Base-by-base conservation (phyloP, 2,113 vertebrate species). In the Syngnathus floridae region DNA sequence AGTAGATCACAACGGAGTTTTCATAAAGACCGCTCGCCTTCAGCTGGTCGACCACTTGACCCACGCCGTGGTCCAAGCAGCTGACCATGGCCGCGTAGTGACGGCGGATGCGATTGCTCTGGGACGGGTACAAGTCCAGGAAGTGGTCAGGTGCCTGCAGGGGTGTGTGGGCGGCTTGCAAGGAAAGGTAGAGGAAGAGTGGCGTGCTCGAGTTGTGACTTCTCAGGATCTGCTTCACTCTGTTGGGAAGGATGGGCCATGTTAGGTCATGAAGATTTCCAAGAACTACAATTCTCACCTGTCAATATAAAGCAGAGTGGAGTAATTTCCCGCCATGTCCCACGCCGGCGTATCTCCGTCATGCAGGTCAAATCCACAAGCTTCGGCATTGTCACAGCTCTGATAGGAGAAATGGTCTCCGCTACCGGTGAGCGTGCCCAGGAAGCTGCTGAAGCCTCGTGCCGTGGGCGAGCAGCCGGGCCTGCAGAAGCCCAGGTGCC, bases 401-500 rank as follows among this genome's bases (percentile, higher is more conserved):
- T 90, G 93, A 76, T 95, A 95, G n/a, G 90, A 94, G 60, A 94
- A 97, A 77, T 98, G 95, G 86, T 98, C 95, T 0, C 93, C 94
- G 7, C 95, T 96, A 62, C 95, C 95, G 14, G 96, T 88, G 31
- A 98, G 91, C 0, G 94, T 95, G 38, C 95, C 95, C 3, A 95
- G 91, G 83, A 98, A 98, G 46, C 91, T 94, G 75, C 96, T 93
- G 46, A 98, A 98, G 0, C 93, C 95, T 41, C 93, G 89, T 69
- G 90, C 91, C 0, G 92, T 98, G 56, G 96, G 95, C 82, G 96
- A 91, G 75, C 95, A 97, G 75, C 93, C 91, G 8, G 85, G 87
- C 51, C 90, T 90, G 70, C 95, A 95, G 84, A 98, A 96, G 0
- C 96, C 96, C 82, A 98, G 78, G 84, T 98, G 96, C 96, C 96